Evolutionary conservation across 92 coral and sea anemone species (phyloP), one percentile per base, ranked within the genome.

Genomic region (Paragorgia papillata): DNA sequence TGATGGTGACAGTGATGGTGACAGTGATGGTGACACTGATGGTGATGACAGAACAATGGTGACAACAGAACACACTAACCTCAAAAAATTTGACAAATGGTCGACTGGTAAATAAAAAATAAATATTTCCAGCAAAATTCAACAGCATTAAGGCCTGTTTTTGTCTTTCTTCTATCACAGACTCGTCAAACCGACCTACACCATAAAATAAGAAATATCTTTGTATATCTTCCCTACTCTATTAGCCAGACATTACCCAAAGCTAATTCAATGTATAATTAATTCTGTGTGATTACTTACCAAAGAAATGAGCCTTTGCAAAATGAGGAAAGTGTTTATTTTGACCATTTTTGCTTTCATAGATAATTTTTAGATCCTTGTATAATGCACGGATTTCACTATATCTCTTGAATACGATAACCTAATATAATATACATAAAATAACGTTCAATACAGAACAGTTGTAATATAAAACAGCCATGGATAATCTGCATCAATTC

Each of bases 161-260:
- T 49, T 88, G 85, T 63, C 98, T 86, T 32, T 90, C 97, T 74
- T 94, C 98, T 58, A 94, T 90, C 29, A 94, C 98, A 33, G 87
- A 76, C 19, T 94, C 98, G 20, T 94, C 97, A 91, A 94, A 94
- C 20, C 97, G 92, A 83, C 92, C 98, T 94, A 43, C 29, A 49
- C 59, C 31, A 39, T 17, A 32, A 57, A 15, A 24, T n/a, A n/a
- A n/a, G n/a, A n/a, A n/a, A n/a, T n/a, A n/a, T n/a, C n/a, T n/a
- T n/a, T n/a, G n/a, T n/a, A n/a, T n/a, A n/a, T n/a, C n/a, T n/a
- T n/a, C n/a, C n/a, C n/a, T n/a, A n/a, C n/a, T 14, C 32, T 34
- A 44, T n/a, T 18, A 46, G 50, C 32, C 12, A 22, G 29, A 20
- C 32, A n/a, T 49, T 19, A 22, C 0, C 19, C 1, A 48, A 26